These are phyloP conservation scores for Metaphire vulgaris DNA, from an alignment of 1,140 invertebrate genomes.

Conservation along the genomic window DNA sequence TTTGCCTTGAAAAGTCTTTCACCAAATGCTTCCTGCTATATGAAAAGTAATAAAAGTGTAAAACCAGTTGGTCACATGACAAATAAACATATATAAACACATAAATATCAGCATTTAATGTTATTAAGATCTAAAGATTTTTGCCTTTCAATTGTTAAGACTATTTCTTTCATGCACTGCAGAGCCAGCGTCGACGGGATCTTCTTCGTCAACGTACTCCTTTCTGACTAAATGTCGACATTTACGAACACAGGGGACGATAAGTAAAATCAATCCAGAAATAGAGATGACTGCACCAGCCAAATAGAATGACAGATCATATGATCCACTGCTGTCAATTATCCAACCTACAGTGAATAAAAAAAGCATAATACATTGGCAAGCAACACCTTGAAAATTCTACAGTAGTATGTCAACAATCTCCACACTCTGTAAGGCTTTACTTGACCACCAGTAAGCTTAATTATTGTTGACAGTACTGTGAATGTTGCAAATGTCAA, in stretches of 20 bases:
- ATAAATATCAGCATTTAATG: no score
- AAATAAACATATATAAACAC: no score
- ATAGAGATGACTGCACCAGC: conserved; percentile 18
- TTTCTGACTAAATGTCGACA: conserved; percentile 17
- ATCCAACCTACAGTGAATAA: conserved; percentile 21
- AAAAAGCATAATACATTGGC: neutral
- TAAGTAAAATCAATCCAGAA: conserved; percentile 22
- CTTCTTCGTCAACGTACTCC: neutral
- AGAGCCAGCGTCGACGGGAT: no score
- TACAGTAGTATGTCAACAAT: neutral
- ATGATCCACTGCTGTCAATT: conserved; percentile 22
- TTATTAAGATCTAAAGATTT: no score
- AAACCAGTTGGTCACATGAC: no score
- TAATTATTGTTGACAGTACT: no score
- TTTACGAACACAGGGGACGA: conserved; percentile 14
- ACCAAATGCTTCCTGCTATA: no score
- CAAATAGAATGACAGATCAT: conserved; percentile 23
- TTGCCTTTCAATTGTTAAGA: no score
- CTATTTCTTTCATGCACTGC: no score
- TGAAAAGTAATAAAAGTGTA: no score
- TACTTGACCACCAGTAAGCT: neutral
- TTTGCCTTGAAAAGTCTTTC: no score
- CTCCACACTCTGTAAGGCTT: neutral
- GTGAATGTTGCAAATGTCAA: no score
- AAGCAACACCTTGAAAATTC: neutral